Evolutionary conservation across 2,888 invertebrate genomes (phyloP), one percentile per base, ranked within the genome.

Genomic region (Glaucopsyche alexis): DNA sequence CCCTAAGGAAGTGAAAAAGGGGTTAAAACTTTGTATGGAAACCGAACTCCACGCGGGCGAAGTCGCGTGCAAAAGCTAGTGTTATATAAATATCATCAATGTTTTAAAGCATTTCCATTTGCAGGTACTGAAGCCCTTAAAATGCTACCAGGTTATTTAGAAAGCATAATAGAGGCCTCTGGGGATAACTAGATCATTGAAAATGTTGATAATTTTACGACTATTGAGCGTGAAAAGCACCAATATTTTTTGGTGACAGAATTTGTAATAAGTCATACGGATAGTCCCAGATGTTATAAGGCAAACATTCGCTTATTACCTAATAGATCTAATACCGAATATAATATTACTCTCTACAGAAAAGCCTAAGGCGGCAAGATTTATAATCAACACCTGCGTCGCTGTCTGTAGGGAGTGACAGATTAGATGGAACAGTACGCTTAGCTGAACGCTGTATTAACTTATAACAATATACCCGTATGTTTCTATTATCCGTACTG

Each of bases 361-460:
- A 19, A 49, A 19, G 47, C 49, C 69, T 69, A 49, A 65, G 64
- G 40, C 49, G 29, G 19, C 47, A 69, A 19, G 69, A 69, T 69
- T 69, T 69, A 69, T 69, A 69, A 69, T 69, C 69, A 69, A 49
- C 69, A 49, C 67, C 67, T 67, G 67, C 7, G n/a, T 19, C 29
- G 7, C 49, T 49, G 19, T 49, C 49, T 49, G 38, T 19, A 49
- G 14, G 69, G 69, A 49, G 47, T 47, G 49, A 49, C 69, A 69
- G 29, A 69, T 69, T 69, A 69, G 69, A 65, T 40, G 47, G 45
- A 29, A 49, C 19, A 19, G 55, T 19, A 55, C 45, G 66, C 66
- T 66, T 38, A 42, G 38, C 66, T 19, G 55, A 55, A 19, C 19
- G 19, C 19, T 19, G 55, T 16, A 9, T 11, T 55, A 55, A 19